Base-by-base conservation (phyloP, 1,140 invertebrate genomes). In the Pachypeltis micranthus region DNA sequence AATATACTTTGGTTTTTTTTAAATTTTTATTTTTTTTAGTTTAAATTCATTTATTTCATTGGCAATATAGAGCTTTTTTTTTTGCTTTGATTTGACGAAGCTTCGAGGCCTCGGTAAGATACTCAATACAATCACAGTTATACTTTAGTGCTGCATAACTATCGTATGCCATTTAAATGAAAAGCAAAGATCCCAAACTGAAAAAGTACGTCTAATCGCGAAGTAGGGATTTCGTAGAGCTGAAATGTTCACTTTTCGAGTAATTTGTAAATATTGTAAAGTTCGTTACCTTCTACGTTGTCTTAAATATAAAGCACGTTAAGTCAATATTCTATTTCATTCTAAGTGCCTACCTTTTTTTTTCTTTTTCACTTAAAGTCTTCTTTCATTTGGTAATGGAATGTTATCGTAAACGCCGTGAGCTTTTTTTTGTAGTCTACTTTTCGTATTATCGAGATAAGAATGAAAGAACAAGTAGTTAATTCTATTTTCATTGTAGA, bases 111-210 rank as follows among this genome's bases (percentile, higher is more conserved):
- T n/a, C n/a, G n/a, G n/a, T n/a, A n/a, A n/a, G n/a, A n/a, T n/a
- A n/a, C 24, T 34, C n/a, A 31, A 26, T 44, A 58, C 47, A 63
- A 63, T 63, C 62, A 63, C 62, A 63, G 62, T 63, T 63, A 63
- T 31, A 63, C 62, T 63, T 63, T 63, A 63, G 62, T 63, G 62
- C 62, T 63, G 62, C 62, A 63, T 63, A 63, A 58, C 47, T 39
- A 57, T 44, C 44, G 27, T 63, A 66, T 44, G 59, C 62, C 26
- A 63, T 61, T 44, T 24, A 67, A 65, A 34, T 62, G 16, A 65
- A 62, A 62, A 51, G 56, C 3, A 27, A 21, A 60, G 28, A 47
- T 16, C 26, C 28, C 25, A 63, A 63, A 61, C 4, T 44, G 21
- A 58, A 23, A 29, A 34, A 64, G 29, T 54, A n/a, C n/a, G n/a